Percentiles rank a stretch among this genome's conserved stretches.
Evolutionary conservation across 2,797 vertebrate species (phyloP).

Genomic region (Urosaurus nigricauda): DNA sequence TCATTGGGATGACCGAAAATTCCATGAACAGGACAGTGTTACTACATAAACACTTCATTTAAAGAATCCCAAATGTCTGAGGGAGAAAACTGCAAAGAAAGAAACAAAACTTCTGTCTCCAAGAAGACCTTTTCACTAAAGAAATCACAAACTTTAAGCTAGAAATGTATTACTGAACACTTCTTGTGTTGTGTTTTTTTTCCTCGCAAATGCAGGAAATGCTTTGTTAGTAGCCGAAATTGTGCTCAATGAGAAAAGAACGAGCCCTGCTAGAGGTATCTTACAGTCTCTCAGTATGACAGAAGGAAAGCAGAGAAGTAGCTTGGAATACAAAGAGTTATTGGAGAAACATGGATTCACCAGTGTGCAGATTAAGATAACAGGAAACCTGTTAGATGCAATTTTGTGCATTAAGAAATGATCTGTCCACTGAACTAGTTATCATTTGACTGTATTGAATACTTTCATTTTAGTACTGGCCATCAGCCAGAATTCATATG

Average conservation of each 20-base stretch:
- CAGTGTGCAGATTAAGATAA: constrained; percentile 77
- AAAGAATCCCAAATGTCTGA: background rate
- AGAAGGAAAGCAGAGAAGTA: constrained; percentile 86
- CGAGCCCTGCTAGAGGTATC: constrained; percentile 78
- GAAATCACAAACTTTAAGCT: constrained; percentile 3
- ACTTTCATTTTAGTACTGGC: background rate
- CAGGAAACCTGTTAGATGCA: constrained; percentile 84
- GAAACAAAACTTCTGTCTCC: background rate
- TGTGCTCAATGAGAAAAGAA: constrained; percentile 85
- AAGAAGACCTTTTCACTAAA: background rate
- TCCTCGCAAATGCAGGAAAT: constrained; percentile 79
- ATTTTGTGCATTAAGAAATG: constrained; percentile 83
- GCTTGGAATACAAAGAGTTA: constrained; percentile 83
- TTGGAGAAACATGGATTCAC: constrained; percentile 85
- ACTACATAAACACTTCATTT: background rate
- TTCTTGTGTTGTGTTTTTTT: constrained; percentile 39
- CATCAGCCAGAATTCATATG: fast-evolving
- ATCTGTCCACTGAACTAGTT: background rate
- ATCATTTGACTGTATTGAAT: constrained; percentile 18
- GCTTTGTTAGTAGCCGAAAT: constrained; percentile 90
- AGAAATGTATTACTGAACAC: constrained; percentile 20
- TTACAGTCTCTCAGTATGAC: constrained; percentile 91
- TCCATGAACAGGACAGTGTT: background rate
- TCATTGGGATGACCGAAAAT: no score
- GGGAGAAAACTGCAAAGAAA: background rate